A percentile compares a stretch with the other conserved stretches of the same genome.
Evolutionary conservation across 2,797 vertebrate species (phyloP).

Genomic region (Trichosurus vulpecula): DNA sequence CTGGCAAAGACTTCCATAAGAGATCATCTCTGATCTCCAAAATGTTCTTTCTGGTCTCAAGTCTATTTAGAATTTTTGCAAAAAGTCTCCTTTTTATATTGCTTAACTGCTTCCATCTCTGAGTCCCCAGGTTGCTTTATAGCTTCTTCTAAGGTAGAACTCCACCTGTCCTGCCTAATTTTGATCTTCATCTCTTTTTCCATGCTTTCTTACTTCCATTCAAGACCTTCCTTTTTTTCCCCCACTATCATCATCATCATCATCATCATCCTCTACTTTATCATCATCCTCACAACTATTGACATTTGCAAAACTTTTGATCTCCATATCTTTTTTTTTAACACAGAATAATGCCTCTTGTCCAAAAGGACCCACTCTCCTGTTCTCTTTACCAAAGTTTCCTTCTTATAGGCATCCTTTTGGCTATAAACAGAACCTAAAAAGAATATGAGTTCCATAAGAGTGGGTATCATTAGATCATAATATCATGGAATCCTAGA

Average conservation of each 20-base stretch:
- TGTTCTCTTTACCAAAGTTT: neutral
- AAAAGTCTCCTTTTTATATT: neutral
- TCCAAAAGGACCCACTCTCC: neutral
- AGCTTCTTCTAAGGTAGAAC: neutral
- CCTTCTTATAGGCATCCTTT: neutral
- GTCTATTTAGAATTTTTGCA: conserved; percentile 5
- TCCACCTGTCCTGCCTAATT: neutral
- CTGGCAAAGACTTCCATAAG: conserved; percentile 3
- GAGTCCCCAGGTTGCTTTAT: neutral
- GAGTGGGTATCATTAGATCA: neutral
- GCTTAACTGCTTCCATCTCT: neutral
- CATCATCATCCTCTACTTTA: neutral
- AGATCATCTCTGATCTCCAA: neutral
- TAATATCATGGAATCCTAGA: neutral
- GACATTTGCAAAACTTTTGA: neutral
- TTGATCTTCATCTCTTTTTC: neutral
- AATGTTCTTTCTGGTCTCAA: neutral
- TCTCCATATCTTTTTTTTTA: neutral
- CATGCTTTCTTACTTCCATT: neutral
- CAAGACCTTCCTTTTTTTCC: neutral
- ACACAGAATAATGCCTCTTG: neutral
- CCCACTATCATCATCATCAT: neutral
- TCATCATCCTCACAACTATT: neutral
- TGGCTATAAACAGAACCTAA: neutral
- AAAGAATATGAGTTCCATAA: neutral